Percentiles rank a stretch among this genome's conserved stretches.
Evolutionary conservation across 2,888 invertebrate species (phyloP).

Genomic region (Machimus atricapillus): DNA sequence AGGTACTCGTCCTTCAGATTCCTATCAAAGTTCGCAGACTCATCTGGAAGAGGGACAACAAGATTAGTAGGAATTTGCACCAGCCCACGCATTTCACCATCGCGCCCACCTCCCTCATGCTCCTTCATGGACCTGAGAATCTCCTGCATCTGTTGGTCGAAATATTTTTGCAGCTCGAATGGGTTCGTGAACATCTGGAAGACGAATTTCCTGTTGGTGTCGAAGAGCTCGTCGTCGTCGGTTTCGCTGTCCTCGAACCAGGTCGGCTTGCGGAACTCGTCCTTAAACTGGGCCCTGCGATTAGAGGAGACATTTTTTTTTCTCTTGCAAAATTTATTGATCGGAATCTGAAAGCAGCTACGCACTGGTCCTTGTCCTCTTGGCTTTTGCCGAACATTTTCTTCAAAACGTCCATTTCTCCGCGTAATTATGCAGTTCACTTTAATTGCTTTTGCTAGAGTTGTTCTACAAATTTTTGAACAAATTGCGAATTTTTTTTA

Average conservation of each 20-base stretch:
- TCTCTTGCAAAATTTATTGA: slow-evolving; percentile 7
- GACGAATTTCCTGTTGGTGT: slow-evolving; percentile 59
- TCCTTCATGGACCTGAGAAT: slow-evolving; percentile 65
- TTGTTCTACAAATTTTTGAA: background rate
- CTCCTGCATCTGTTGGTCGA: slow-evolving; percentile 69
- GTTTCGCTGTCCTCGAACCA: slow-evolving; percentile 62
- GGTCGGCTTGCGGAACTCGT: slow-evolving; percentile 61
- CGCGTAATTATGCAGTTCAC: background rate
- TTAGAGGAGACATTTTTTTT: background rate
- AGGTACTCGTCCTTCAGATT: slow-evolving; percentile 65
- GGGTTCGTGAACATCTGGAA: slow-evolving; percentile 69
- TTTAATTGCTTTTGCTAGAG: background rate
- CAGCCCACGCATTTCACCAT: background rate
- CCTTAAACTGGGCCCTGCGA: slow-evolving; percentile 50
- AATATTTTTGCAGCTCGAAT: slow-evolving; percentile 68
- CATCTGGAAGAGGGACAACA: slow-evolving; percentile 48
- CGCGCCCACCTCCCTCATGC: slow-evolving; percentile 52
- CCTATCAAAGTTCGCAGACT: slow-evolving; percentile 53
- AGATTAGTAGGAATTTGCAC: background rate
- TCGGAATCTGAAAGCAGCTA: slow-evolving; percentile 39
- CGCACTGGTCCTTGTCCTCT: slow-evolving; percentile 52
- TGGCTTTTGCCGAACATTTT: slow-evolving; percentile 55
- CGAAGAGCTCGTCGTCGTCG: slow-evolving; percentile 61
- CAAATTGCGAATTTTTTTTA: background rate
- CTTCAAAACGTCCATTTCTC: slow-evolving; percentile 55